Conservation (phyloP, 2,888 invertebrate genomes). For the Pasiphila rectangulata region DNA sequence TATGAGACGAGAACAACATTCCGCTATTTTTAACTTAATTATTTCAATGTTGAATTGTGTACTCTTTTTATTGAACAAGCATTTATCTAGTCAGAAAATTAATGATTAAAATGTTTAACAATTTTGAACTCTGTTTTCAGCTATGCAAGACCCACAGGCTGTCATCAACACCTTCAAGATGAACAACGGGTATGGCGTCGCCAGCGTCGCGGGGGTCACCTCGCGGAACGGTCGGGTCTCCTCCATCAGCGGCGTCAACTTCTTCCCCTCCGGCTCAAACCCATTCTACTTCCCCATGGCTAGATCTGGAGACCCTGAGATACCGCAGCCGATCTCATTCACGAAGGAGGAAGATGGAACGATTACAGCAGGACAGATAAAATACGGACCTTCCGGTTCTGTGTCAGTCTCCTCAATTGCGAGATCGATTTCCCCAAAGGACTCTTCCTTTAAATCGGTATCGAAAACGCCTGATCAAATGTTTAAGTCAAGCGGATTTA, state of each 20-base stretch:
- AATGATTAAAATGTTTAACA: too few species aligned
- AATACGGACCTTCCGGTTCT: conserved; percentile 49
- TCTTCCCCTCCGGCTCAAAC: conserved; percentile 39
- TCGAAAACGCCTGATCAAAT: background rate
- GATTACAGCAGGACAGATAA: conserved; percentile 47
- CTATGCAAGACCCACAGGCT: conserved; percentile 11
- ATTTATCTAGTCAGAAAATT: too few species aligned
- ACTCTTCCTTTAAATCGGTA: conserved; percentile 30
- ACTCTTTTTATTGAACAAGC: too few species aligned
- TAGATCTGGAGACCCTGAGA: conserved; percentile 32
- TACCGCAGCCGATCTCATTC: conserved; percentile 41
- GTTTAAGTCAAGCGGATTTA: conserved; percentile 10
- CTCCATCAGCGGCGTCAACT: conserved; percentile 51
- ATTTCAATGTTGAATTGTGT: background rate
- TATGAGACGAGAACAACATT: background rate
- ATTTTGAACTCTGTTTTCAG: conserved; percentile 16
- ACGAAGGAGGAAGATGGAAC: conserved; percentile 48
- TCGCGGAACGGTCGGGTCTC: conserved; percentile 57
- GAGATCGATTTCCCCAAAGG: conserved; percentile 38
- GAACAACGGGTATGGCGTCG: conserved; percentile 45
- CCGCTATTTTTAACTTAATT: background rate
- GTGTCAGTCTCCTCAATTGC: conserved; percentile 52
- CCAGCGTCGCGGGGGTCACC: conserved; percentile 52
- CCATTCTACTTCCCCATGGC: conserved; percentile 20
- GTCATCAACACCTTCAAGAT: conserved; percentile 29